Base-by-base conservation (phyloP, 2,113 vertebrate species). In the Suncus etruscus region DNA sequence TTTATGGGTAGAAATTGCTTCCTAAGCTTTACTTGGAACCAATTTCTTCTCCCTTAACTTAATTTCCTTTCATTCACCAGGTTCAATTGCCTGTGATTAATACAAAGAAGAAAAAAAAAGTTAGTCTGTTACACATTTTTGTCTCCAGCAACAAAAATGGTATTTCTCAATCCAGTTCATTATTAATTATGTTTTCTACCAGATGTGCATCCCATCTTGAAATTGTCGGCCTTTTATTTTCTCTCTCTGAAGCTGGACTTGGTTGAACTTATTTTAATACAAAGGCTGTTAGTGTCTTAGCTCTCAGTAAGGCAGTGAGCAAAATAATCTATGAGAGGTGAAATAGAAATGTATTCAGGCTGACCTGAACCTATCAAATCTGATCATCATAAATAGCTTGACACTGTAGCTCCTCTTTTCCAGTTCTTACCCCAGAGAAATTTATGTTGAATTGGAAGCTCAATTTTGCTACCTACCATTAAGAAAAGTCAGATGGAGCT, bases 1-100 rank as follows among this genome's bases (percentile, higher is more conserved):
- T 90, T 92, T 58, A 80, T 81, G 39, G 82, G 54, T 86, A 91
- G 86, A 95, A 96, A 96, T 79, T 86, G 85, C 94, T 94, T 95
- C 58, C 65, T 84, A 92, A 90, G 87, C 83, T 96, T 95, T 91
- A 91, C 68, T 94, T 92, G 74, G 45, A 95, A 58, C 51, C 2
- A 31, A 29, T 80, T 85, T 77, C 15, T 25, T 29, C 1, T 6
- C 54, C 58, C 18, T 73, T 88, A 73, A 77, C 78, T 91, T 91
- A 94, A 97, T 95, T 96, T 95, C 65, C 58, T 86, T 95, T 89
- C 77, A 69, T 91, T 91, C 4, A 51, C 68, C 32, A 50, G 54
- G 20, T 88, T 94, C 88, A 94, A 86, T 54, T 94, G 69, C 58
- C 79, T 96, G 70, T 90, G 81, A 94, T 93, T 91, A 94, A 91